phyloP scores from a whole-genome alignment of 2,888 invertebrate species.

The Neoascia interrupta region DNA sequence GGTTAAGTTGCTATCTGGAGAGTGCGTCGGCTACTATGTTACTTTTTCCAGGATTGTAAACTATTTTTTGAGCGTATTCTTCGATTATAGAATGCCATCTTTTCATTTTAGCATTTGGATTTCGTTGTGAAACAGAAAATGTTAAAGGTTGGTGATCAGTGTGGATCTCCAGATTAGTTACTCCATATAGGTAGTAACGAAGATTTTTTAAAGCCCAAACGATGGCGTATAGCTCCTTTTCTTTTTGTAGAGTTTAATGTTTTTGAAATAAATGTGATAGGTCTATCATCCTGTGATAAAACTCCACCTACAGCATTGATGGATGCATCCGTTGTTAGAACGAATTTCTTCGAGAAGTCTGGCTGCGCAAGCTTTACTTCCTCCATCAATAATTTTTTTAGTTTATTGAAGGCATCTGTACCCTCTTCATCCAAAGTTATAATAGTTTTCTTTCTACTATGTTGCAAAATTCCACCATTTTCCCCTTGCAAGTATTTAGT shows the following conservation, averaged over 20 bases:
- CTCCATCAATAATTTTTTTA: background rate
- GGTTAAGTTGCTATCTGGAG: conserved; percentile 22
- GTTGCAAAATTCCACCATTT: conserved; percentile 13
- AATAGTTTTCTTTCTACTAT: conserved; percentile 16
- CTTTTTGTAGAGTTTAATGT: conserved; percentile 71
- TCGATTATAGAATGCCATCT: conserved; percentile 75
- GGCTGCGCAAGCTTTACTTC: conserved; percentile 4
- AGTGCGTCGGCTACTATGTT: conserved; percentile 45
- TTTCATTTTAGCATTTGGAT: conserved; percentile 75
- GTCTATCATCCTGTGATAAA: background rate
- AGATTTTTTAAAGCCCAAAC: conserved; percentile 76
- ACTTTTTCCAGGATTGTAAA: conserved; percentile 61
- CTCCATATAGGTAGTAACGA: conserved; percentile 71
- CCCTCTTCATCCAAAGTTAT: background rate
- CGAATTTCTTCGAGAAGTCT: conserved; percentile 7
- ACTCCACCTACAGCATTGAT: background rate
- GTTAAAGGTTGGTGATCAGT: conserved; percentile 65
- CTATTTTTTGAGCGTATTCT: conserved; percentile 70
- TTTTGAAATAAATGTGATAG: conserved; percentile 66
- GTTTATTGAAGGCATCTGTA: background rate
- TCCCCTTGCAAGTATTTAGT: conserved; percentile 20
- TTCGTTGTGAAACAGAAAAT: conserved; percentile 43
- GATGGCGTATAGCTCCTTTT: conserved; percentile 75
- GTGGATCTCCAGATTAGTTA: conserved; percentile 40
- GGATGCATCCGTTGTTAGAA: conserved; percentile 16